These are phyloP conservation scores for Papilio elwesi DNA, from an alignment of 2,888 invertebrate species.

Conservation along the genomic window DNA sequence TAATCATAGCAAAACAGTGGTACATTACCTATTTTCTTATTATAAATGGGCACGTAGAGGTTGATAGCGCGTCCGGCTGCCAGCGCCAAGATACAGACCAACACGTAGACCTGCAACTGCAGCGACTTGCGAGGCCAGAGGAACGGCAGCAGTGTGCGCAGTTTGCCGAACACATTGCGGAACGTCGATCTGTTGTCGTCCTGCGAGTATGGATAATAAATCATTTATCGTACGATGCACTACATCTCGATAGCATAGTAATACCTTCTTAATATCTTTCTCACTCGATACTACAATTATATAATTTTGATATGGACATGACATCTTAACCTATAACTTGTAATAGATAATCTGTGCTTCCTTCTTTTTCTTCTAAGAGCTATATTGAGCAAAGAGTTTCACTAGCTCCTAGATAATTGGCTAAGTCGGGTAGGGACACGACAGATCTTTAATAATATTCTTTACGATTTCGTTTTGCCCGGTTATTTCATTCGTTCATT, in stretches of 20 bases:
- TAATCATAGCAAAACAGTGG: no score
- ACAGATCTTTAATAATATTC: no score
- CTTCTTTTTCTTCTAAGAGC: conserved; percentile 31
- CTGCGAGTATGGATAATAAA: conserved; percentile 50
- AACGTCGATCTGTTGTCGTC: conserved; percentile 90
- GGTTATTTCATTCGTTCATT: no score
- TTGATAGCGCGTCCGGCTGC: conserved; percentile 93
- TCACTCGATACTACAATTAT: conserved; percentile 59
- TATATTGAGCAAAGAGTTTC: conserved; percentile 32
- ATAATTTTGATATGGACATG: conserved; percentile 81
- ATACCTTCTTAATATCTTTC: conserved; percentile 60
- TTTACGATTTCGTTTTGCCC: no score
- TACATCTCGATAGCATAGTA: conserved; percentile 42
- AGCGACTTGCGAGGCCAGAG: conserved; percentile 95
- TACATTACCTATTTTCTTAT: conserved; percentile 92
- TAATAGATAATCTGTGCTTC: conserved; percentile 33
- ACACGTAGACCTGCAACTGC: conserved; percentile 90
- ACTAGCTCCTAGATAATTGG: neutral
- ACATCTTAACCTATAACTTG: conserved; percentile 66
- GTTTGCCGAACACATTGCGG: conserved; percentile 90
- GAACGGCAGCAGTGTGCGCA: conserved; percentile 93
- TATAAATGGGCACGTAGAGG: conserved; percentile 96
- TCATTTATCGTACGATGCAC: conserved; percentile 33
- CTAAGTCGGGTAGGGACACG: no score
- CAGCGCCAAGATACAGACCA: conserved; percentile 91